These are phyloP conservation scores for Xestia c-nigrum DNA, from an alignment of 2,888 invertebrate species.

Conservation along the genomic window DNA sequence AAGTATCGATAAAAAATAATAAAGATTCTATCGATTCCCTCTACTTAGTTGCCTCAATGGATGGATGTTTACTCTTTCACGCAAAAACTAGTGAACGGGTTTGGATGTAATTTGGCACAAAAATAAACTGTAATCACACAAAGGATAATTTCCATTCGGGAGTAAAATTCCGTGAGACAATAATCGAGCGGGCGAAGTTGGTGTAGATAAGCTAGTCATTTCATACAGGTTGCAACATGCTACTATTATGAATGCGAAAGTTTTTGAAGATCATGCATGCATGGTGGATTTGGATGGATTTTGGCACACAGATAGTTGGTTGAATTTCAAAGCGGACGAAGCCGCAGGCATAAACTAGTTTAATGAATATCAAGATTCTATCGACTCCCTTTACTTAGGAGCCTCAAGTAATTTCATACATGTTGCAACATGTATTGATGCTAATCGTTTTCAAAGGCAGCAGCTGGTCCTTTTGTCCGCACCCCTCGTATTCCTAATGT, in stretches of 20 bases:
- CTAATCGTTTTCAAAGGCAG: constrained; percentile 77
- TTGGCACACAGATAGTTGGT: neutral
- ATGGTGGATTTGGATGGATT: neutral
- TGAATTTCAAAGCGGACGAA: neutral
- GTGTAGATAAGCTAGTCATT: neutral
- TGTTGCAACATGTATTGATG: constrained; percentile 72
- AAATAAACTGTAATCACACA: neutral
- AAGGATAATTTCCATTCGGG: neutral
- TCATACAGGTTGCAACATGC: neutral
- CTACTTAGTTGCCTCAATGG: constrained; percentile 18
- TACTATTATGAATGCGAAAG: neutral
- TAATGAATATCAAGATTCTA: constrained; percentile 31
- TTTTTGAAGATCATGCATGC: neutral
- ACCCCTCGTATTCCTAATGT: constrained; percentile 69
- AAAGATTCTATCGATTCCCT: constrained; percentile 39
- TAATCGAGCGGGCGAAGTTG: neutral
- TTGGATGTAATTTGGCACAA: neutral
- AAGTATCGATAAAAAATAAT: constrained; percentile 36
- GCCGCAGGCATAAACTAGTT: neutral
- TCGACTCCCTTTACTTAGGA: constrained; percentile 32
- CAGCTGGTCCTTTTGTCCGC: constrained; percentile 79
- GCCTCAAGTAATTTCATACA: constrained; percentile 62
- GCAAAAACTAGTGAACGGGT: neutral
- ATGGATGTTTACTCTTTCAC: neutral
- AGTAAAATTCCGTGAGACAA: neutral